A percentile compares a stretch with the other conserved stretches of the same genome.
phyloP scores from a whole-genome alignment of 2,797 vertebrate species.

The Alca torda region DNA sequence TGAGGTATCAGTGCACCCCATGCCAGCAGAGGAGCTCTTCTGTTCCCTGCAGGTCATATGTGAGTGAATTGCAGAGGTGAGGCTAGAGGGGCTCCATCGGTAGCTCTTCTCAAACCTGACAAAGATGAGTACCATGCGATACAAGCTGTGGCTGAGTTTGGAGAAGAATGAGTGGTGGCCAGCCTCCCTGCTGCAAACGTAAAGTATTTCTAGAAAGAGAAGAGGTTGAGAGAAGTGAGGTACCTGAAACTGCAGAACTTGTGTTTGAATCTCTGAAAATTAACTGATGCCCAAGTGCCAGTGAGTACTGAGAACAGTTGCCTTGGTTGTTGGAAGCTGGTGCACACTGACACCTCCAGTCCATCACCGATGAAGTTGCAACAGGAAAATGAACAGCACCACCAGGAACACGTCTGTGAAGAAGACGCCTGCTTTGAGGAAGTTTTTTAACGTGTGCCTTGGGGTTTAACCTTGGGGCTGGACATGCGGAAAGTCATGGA shows the following conservation, averaged over 20 bases:
- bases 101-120: background rate
- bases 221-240: background rate
- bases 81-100: background rate
- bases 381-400: background rate
- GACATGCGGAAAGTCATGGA: background rate
- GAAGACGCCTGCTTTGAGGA: background rate
- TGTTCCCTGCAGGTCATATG: background rate
- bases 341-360: background rate
- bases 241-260: background rate
- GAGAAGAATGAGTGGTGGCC: background rate
- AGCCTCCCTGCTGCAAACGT: background rate
- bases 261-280: background rate
- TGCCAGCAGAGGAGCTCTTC: background rate
- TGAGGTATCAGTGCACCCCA: background rate
- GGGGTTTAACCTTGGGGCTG: background rate
- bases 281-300: background rate
- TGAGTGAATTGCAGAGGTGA: background rate
- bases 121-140: rapidly evolving
- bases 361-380: no score
- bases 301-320: background rate
- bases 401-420: background rate
- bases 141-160: background rate
- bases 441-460: background rate
- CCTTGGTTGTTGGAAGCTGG: background rate
- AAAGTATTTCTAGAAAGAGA: background rate